A percentile compares a stretch with the other conserved stretches of the same genome.
Evolutionary conservation across 2,113 vertebrate species (phyloP).

Genomic region (Choloepus hoffmanni): DNA sequence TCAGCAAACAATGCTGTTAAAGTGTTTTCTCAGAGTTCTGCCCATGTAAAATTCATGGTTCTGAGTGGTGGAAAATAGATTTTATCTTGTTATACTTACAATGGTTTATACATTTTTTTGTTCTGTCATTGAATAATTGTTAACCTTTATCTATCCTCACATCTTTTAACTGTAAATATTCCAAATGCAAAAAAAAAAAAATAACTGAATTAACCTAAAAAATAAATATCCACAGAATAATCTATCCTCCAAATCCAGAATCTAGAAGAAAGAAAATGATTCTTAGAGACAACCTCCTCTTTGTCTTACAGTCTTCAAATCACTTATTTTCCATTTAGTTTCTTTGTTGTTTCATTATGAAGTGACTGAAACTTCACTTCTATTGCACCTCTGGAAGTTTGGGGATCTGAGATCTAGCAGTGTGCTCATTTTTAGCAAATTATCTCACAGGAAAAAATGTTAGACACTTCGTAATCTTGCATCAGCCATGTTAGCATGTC

Average conservation of each 20-base stretch:
- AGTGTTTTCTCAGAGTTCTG: slow-evolving; percentile 63
- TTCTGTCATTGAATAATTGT: not conserved
- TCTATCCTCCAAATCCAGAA: not conserved
- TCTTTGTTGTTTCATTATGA: not conserved
- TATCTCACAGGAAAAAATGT: not conserved
- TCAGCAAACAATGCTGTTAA: slow-evolving; percentile 32
- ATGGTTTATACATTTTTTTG: slow-evolving; percentile 42
- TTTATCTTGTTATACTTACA: slow-evolving; percentile 50
- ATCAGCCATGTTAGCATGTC: not conserved
- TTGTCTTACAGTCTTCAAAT: not conserved
- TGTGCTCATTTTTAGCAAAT: not conserved
- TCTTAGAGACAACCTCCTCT: not conserved
- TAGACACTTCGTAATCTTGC: not conserved
- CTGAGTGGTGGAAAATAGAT: not conserved
- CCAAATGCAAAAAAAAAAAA: not conserved
- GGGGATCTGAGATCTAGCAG: not conserved
- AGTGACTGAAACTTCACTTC: slow-evolving; percentile 8
- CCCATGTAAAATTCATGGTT: slow-evolving; percentile 24
- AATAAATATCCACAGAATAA: not conserved
- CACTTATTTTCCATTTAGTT: not conserved
- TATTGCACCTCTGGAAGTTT: not conserved
- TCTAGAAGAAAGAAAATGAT: not conserved
- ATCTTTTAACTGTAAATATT: not conserved
- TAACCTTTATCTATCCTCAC: slow-evolving; percentile 2
- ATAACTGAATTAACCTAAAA: not conserved